Base-by-base conservation (phyloP, 2,113 vertebrate species). In the Stigmatopora nigra region DNA sequence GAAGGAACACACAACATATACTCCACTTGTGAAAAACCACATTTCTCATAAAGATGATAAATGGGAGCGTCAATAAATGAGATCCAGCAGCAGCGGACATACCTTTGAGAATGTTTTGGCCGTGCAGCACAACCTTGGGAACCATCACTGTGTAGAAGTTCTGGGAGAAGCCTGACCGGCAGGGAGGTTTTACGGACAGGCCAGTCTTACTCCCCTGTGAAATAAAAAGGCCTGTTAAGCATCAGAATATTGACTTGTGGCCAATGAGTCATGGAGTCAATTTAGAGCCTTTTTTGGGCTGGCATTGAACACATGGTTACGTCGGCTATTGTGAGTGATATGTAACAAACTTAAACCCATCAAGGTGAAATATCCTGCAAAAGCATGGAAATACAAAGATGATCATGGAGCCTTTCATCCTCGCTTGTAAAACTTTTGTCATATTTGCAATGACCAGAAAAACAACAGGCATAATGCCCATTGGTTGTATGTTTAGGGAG, bases 91-190 rank as follows among this genome's bases (percentile, higher is more conserved):
- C 46, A 70, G 60, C 46, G 8, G 4, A 61, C 89, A 81, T 84
- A 92, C 91, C 90, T 92, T 89, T 91, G 72, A 91, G 84, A 73
- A 89, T 84, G 81, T 79, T 87, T 80, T 87, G 86, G 64, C 89
- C 88, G 1, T 82, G 89, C 72, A 90, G 84, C 8, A 85, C 60
- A 49, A 89, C 89, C 82, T 86, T 87, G n/a, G 89, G 82, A 86
- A 92, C 81, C 69, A 91, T 88, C 79, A 92, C 83, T 15, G 87
- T 90, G 86, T 91, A 92, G 87, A 91, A 91, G 85, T 84, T 89
- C 82, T 89, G 86, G 82, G 90, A 90, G 88, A 92, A 92, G 76
- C 91, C 91, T 35, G 90, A 86, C 83, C 84, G 80, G 78, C 91
- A 91, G 2, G 78, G 78, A 60, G 86, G 61, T 68, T 77, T 85